Base-by-base conservation (phyloP, 1,140 invertebrate genomes). In the Mercenaria mercenaria region DNA sequence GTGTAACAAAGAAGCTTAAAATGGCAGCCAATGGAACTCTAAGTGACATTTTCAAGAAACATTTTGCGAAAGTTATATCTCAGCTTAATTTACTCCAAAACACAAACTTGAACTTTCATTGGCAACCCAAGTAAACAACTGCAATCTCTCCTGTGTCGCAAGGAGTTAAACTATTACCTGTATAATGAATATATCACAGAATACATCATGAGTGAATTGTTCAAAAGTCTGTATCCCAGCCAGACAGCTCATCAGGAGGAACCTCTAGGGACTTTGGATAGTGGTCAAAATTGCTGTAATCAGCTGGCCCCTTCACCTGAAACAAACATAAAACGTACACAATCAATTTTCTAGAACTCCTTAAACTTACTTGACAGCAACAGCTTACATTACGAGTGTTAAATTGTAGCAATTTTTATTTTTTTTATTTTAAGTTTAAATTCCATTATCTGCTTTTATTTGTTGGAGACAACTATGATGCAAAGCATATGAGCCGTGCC, bases 221-320 rank as follows among this genome's bases (percentile, higher is more conserved):
- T 92, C 92, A 96, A 91, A 96, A 96, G 80, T 95, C 95, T 41
- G 92, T 89, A 90, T 96, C 96, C 96, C 96, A 96, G 29, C 95
- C 95, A 18, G 95, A 95, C 20, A 93, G 83, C 47, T 96, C 96
- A 89, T 96, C 96, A 13, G 95, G 92, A 23, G 95, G 95, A 11
- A 95, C 90, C 15, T 95, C 95, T 18, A 94, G 91, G 69, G 95
- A 95, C 64, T 93, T 93, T 11, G 96, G 95, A 91, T 96, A 96
- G 50, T 92, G 92, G 91, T 96, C 96, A 90, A 96, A 96, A 90
- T 96, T 96, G 74, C 91, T 94, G 67, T 92, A 94, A 90, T 96
- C 96, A 29, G 93, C 86, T 61, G 94, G 91, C 29, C 91, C 89
- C 88, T 93, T 93, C 10, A 96, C 92, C 95, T 96, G 88, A 6